Base-by-base conservation (phyloP, 2,113 vertebrate species). In the Harpagus bidentatus region DNA sequence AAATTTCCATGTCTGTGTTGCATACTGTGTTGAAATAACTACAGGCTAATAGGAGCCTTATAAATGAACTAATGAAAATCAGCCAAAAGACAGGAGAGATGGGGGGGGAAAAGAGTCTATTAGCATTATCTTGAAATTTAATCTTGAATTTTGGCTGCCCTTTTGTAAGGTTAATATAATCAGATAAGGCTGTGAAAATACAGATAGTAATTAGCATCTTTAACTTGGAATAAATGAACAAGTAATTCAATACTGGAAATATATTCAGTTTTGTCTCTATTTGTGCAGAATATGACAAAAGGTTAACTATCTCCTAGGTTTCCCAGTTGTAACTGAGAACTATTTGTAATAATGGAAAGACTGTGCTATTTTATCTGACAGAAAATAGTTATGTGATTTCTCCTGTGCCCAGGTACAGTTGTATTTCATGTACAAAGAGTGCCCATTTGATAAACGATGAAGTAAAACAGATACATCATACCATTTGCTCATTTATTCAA, bases 121-220 rank as follows among this genome's bases (percentile, higher is more conserved):
- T 95, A 92, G 17, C 45, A 80, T 96, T 95, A 94, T 96, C 92
- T 92, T 55, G 92, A 88, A 94, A 96, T 73, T 79, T 90, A 81
- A 88, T 95, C 90, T 81, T 76, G 65, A 78, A 89, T 88, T 90
- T 94, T 96, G 95, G 88, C 92, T 95, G 88, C 72, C 82, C 84
- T 93, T 93, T 88, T 96, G 58, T 95, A 71, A 81, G 71, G 67
- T 93, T 97, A 88, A 92, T 95, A 80, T 83, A 95, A 96, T 95
- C 82, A 92, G 88, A 94, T 93, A 90, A 84, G 67, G 52, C 90
- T 95, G 76, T 84, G 83, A 94, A 95, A 97, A 97, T 84, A 93
- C 38, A 84, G 92, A 93, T 59, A 90, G 13, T 48, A 95, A 96
- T 97, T 93, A 96, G 29, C 55, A 86, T 97, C 59, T 88, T 96